Base-by-base conservation (phyloP, 2,113 vertebrate genomes). In the Colaptes auratus region DNA sequence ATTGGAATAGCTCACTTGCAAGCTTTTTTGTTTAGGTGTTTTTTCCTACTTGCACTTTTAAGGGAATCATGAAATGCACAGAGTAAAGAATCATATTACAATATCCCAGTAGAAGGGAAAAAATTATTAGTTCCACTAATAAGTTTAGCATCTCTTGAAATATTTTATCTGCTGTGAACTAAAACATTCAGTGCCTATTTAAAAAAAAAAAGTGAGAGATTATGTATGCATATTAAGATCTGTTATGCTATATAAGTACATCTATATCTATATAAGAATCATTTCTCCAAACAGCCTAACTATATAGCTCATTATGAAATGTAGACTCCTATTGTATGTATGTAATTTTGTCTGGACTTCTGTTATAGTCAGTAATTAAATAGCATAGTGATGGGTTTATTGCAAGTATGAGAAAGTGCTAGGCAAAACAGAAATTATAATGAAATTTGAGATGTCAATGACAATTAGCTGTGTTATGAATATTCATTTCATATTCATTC, bases 381-480 rank as follows among this genome's bases (percentile, higher is more conserved):
- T 75, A 88, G 53, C 31, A 35, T 9, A 92, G 61, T 78, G 76
- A 80, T 77, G 67, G 87, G 42, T 46, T 93, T 91, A 91, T 77
- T 89, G 53, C 79, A 71, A 89, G 79, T 74, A 56, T 71, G 72
- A 95, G 73, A 81, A 92, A 96, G 72, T 88, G 79, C 91, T 89
- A 91, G 92, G 88, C 79, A 95, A 95, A 97, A 92, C 89, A 96
- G 93, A 95, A 96, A 96, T 96, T 93, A 92, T 95, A 97, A 96
- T 94, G 87, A 92, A 95, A 95, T 95, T 81, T 86, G 76, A 92
- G 88, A 89, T 95, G 94, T 95, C 95, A 95, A 69, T 94, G 71
- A 83, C 95, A 96, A 96, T 96, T 96, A 96, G 64, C 84, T 91
- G 7, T 27, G n/a, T 89, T 95, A 92, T 96, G 85, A 92, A 96